A percentile compares a stretch with the other conserved stretches of the same genome.
phyloP scores from a whole-genome alignment of 2,888 invertebrate species.

The Sympetrum striolatum region DNA sequence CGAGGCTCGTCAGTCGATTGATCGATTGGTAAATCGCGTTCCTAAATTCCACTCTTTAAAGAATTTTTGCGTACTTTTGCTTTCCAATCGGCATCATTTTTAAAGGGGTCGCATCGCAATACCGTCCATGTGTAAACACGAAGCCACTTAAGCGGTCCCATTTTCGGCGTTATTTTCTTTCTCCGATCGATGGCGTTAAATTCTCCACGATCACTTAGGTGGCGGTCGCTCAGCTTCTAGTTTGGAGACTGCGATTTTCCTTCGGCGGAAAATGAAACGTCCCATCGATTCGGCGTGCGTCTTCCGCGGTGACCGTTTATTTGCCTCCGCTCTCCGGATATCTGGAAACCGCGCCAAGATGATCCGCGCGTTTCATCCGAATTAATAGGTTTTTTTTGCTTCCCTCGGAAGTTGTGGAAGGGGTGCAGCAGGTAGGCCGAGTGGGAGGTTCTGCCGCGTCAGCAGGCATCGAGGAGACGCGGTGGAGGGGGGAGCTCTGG shows the following conservation, averaged over 20 bases:
- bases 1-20: too few relatives aligned
- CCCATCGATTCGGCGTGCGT: neutral
- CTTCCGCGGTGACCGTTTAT: neutral
- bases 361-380: neutral
- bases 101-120: neutral
- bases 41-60: too few relatives aligned
- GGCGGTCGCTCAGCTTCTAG: neutral
- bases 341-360: neutral
- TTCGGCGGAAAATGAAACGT: neutral
- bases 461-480: constrained; percentile 25
- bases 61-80: too few relatives aligned
- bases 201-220: neutral
- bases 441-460: constrained; percentile 47
- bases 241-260: neutral
- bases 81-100: neutral
- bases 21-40: too few relatives aligned
- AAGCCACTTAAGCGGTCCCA: neutral
- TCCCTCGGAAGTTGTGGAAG: constrained; percentile 46
- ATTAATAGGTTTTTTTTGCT: neutral
- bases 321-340: neutral
- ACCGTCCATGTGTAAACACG: neutral
- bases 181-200: neutral
- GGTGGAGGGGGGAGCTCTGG: constrained; percentile 47
- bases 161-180: neutral
- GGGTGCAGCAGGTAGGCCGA: constrained; percentile 49